A percentile compares a stretch with the other conserved stretches of the same genome.
These are phyloP conservation scores for Myotis daubentonii DNA, from an alignment of 2,797 vertebrate species.

Conservation along the genomic window DNA sequence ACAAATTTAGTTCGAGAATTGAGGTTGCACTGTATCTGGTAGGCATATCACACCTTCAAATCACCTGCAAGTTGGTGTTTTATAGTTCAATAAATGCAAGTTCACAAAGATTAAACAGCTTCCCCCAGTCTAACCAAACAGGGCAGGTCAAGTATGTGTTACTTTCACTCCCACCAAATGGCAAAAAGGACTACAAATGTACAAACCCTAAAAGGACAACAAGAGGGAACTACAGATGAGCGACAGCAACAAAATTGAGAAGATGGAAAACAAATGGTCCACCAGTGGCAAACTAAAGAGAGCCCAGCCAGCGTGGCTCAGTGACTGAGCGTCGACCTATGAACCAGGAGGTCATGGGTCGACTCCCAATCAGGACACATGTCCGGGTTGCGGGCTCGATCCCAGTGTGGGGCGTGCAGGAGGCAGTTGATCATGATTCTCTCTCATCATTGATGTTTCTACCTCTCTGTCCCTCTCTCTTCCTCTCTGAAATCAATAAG, in stretches of 20 bases:
- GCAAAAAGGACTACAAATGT: not conserved
- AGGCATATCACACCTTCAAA: not conserved
- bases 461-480: no score
- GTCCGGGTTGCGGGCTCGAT: no score
- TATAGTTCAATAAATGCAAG: not conserved
- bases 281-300: not conserved
- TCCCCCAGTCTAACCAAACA: not conserved
- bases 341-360: no score
- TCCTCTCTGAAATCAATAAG: no score
- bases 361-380: no score
- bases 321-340: no score
- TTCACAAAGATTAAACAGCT: not conserved
- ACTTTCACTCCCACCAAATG: not conserved
- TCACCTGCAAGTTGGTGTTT: not conserved
- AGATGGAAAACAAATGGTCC: not conserved
- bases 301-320: no score
- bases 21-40: not conserved
- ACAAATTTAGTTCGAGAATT: not conserved
- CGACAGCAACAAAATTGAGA: not conserved
- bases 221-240: not conserved
- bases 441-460: no score
- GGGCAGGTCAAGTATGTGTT: not conserved
- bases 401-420: no score
- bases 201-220: not conserved
- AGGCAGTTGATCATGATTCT: no score